Base-by-base conservation (phyloP, 1,140 invertebrate genomes). In the Diorhabda sublineata region DNA sequence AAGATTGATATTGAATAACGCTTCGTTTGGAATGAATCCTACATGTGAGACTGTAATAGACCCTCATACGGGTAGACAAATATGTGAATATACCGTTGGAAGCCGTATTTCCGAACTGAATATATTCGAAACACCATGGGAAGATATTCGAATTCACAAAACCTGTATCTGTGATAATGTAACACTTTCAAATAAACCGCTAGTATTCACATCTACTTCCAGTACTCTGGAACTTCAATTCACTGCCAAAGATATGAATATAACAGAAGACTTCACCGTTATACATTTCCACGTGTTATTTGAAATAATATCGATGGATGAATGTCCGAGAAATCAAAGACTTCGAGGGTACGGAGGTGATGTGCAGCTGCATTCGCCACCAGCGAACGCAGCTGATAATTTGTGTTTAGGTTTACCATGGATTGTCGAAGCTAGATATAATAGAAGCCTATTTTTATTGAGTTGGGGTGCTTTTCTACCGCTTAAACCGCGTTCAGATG, bases 391-490 rank as follows among this genome's bases (percentile, higher is more conserved):
- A 42, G 82, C 85, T 9, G 87, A 89, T 67, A 86, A 87, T 2
- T 87, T 90, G 71, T 93, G 91, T 77, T 87, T 87, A 6, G 90
- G 90, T 8, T 80, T 90, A 61, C 90, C 91, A 2, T 92, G 91
- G 88, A 79, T 91, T 61, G 85, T 93, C 41, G 87, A 89, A 77
- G 90, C 91, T 2, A 84, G 89, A 63, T 87, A 89, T 58, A 91
- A 92, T 73, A 86, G 88, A 42, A 91, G 90, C 3, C 82, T 93
- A 2, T 92, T 91, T 73, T 81, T 92, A 26, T 81, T 91, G 47
- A 90, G 90, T 4, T 92, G 90, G 90, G 90, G 91, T 2, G 85
- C 86, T 73, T 85, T 89, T 67, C 77, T 80, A 42, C 81, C 78
- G 41, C 76, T 78, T 42, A 82, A 85, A 74, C 83, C 84, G 47